A percentile compares a stretch with the other conserved stretches of the same genome.
phyloP scores from a whole-genome alignment of 2,797 vertebrate genomes.

The Sebastes reedi region DNA sequence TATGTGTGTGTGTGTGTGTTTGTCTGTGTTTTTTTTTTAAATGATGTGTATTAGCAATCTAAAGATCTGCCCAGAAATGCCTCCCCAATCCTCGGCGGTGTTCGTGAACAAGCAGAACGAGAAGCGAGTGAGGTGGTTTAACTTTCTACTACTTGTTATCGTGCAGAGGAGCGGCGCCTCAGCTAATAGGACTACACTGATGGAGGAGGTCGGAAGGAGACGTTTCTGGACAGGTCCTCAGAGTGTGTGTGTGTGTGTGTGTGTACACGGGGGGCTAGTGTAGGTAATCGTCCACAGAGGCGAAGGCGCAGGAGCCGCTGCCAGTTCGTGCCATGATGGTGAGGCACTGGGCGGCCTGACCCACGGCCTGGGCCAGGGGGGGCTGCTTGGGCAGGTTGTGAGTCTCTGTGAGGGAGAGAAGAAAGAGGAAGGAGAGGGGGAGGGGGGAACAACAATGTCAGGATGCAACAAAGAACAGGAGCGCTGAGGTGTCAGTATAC shows the following conservation, averaged over 20 bases:
- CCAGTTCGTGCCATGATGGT: conserved; percentile 97
- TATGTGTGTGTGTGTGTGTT: fast-evolving
- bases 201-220: conserved; percentile 15
- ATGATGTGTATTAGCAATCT: background rate
- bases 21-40: background rate
- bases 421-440: background rate
- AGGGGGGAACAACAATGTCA: background rate
- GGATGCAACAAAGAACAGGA: background rate
- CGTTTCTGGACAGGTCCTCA: conserved; percentile 39
- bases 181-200: conserved; percentile 23
- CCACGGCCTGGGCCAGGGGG: conserved; percentile 94
- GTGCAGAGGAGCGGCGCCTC: conserved; percentile 31
- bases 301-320: conserved; percentile 96
- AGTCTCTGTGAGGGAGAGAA: conserved; percentile 85
- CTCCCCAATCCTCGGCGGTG: background rate
- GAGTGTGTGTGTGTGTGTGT: conserved; percentile 19
- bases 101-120: conserved; percentile 33
- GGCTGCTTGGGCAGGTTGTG: conserved; percentile 99
- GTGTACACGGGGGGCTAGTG: conserved; percentile 85
- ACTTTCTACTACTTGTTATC: conserved; percentile 1
- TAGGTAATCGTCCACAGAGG: conserved; percentile 97
- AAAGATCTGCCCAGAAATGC: conserved; percentile 26
- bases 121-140: conserved; percentile 35
- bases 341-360: conserved; percentile 96
- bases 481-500: background rate